A percentile compares a stretch with the other conserved stretches of the same genome.
These are phyloP conservation scores for Agraylea sexmaculata DNA, from an alignment of 1,140 invertebrate species.

Conservation along the genomic window DNA sequence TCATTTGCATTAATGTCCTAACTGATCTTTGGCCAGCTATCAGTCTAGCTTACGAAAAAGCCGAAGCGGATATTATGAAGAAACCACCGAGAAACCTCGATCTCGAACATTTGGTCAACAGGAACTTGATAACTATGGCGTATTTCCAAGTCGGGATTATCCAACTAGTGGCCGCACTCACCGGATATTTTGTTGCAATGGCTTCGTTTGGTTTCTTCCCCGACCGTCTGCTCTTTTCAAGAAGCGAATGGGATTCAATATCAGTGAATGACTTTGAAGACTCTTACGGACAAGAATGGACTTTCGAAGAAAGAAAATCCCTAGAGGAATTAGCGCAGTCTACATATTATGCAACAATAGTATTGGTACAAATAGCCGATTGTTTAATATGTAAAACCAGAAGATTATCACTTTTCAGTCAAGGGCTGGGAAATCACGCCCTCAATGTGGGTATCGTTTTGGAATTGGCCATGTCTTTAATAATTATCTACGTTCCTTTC, in stretches of 20 bases:
- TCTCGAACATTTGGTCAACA: constrained; percentile 71
- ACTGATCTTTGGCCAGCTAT: constrained; percentile 78
- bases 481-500: constrained; percentile 57
- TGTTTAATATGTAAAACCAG: constrained; percentile 73
- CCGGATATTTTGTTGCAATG: constrained; percentile 77
- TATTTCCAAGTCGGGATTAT: constrained; percentile 83
- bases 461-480: constrained; percentile 48
- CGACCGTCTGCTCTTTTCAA: constrained; percentile 43
- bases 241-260: constrained; percentile 61
- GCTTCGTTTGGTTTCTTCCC: constrained; percentile 76
- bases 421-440: constrained; percentile 65
- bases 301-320: constrained; percentile 48
- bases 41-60: constrained; percentile 76
- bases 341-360: constrained; percentile 68
- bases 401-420: constrained; percentile 59
- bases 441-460: constrained; percentile 60
- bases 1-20: constrained; percentile 81
- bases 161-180: constrained; percentile 78
- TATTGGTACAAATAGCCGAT: constrained; percentile 70
- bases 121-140: constrained; percentile 57
- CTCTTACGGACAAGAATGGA: constrained; percentile 74
- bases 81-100: constrained; percentile 66
- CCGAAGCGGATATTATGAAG: constrained; percentile 82
- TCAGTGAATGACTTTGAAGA: constrained; percentile 58
- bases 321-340: constrained; percentile 69